phyloP scores from a whole-genome alignment of 2,113 vertebrate genomes.

The Lipophrys pholis region DNA sequence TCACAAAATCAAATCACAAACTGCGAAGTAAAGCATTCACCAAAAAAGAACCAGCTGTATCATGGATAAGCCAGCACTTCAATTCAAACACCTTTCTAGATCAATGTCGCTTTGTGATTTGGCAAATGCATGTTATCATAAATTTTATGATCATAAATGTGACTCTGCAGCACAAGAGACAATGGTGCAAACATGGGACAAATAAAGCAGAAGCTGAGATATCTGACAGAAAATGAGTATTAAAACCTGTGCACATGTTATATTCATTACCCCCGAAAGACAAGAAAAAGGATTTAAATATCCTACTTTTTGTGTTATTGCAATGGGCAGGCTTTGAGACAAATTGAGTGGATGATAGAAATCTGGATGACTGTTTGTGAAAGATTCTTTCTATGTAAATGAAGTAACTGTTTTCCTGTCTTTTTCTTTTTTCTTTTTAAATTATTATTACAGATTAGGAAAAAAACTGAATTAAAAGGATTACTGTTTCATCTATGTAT shows the following conservation, averaged over 20 bases:
- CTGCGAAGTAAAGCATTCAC: conserved; percentile 9
- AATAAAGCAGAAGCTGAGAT: too few species aligned
- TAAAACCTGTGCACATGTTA: too few species aligned
- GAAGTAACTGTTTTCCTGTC: background rate
- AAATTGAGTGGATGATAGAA: background rate
- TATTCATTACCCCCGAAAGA: conserved; percentile 9
- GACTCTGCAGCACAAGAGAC: too few species aligned
- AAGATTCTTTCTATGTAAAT: background rate
- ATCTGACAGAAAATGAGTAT: too few species aligned
- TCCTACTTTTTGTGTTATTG: conserved; percentile 1
- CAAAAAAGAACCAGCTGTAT: conserved; percentile 13
- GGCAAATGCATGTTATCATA: background rate
- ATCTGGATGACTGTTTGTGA: background rate
- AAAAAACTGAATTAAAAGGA: background rate
- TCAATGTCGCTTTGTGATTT: background rate
- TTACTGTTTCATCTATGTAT: background rate
- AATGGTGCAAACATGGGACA: too few species aligned
- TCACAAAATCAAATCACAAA: conserved; percentile 22
- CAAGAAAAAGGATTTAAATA: background rate
- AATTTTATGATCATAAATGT: too few species aligned
- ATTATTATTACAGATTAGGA: too few species aligned
- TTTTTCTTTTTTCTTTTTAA: too few species aligned
- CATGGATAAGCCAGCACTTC: background rate
- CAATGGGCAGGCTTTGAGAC: background rate
- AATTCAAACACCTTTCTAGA: background rate